Evolutionary conservation across 1,140 invertebrate species (phyloP), one percentile per base, ranked within the genome.

Genomic region (Cyrtorhinus lividipennis): DNA sequence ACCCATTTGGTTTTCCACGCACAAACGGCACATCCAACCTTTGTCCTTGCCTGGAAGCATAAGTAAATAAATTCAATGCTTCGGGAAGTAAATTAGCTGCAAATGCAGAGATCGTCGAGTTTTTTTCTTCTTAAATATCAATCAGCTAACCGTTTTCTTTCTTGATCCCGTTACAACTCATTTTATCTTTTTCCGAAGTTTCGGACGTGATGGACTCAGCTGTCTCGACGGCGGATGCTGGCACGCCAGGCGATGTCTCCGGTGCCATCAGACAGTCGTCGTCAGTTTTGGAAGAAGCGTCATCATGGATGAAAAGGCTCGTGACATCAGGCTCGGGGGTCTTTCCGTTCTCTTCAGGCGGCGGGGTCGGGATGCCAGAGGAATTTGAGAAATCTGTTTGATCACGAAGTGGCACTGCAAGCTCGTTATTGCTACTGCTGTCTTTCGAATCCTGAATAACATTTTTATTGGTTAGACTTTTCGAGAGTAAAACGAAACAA

Each of bases 1-100:
- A 0, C 76, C 77, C 0, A 66, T 71, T 23, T 74, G 72, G 20
- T 73, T 71, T 66, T 73, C 72, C 22, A 69, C 62, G 66, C 78
- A 79, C 56, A 77, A 71, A 20, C 72, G 73, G 61, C 78, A 79
- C 68, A 61, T 62, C 60, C 64, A 61, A 13, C 48, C 24, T 15
- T 62, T 62, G 27, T 62, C 26, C 38, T 64, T 64, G 12, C 3
- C 62, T 64, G 13, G 57, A 64, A 38, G 5, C n/a, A n/a, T n/a
- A n/a, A n/a, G n/a, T n/a, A n/a, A n/a, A 44, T 44, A 44, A 44
- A 44, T 44, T 44, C 8, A 44, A 44, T 44, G n/a, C n/a, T 44
- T 44, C 38, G n/a, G n/a, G n/a, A 44, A 44, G 8, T 44, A 44
- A n/a, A n/a, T n/a, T n/a, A n/a, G n/a, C n/a, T n/a, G n/a, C n/a